A percentile compares a stretch with the other conserved stretches of the same genome.
phyloP scores from a whole-genome alignment of 2,113 vertebrate genomes.

The Brachionichthys hirsutus region DNA sequence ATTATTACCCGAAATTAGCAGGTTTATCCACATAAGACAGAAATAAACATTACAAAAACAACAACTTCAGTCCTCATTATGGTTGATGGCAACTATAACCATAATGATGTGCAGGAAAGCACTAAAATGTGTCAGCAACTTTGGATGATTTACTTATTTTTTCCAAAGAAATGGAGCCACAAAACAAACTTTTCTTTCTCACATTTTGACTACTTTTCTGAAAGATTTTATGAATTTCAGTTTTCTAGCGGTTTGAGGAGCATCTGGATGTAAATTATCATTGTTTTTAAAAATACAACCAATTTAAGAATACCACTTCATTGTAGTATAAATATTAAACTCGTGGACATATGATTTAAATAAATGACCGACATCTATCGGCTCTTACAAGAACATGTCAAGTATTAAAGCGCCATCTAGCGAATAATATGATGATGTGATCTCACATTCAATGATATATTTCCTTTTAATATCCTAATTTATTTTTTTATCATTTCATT shows the following conservation, averaged over 20 bases:
- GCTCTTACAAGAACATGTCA: background rate
- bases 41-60: constrained; percentile 35
- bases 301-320: background rate
- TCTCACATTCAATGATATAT: background rate
- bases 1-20: constrained; percentile 32
- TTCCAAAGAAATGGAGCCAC: background rate
- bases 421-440: constrained; percentile 10
- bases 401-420: constrained; percentile 57
- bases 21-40: constrained; percentile 18
- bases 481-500: too few species aligned
- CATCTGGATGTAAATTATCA: background rate
- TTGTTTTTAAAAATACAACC: background rate
- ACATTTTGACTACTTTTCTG: too few species aligned
- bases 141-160: background rate
- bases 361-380: too few species aligned
- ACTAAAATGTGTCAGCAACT: background rate
- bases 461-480: too few species aligned
- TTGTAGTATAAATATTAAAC: background rate
- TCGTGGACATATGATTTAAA: background rate
- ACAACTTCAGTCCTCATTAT: constrained; percentile 6
- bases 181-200: background rate
- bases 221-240: too few species aligned
- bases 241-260: too few species aligned
- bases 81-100: constrained; percentile 15
- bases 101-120: background rate